These are phyloP conservation scores for Menura novaehollandiae DNA, from an alignment of 2,113 vertebrate genomes.

Conservation along the genomic window DNA sequence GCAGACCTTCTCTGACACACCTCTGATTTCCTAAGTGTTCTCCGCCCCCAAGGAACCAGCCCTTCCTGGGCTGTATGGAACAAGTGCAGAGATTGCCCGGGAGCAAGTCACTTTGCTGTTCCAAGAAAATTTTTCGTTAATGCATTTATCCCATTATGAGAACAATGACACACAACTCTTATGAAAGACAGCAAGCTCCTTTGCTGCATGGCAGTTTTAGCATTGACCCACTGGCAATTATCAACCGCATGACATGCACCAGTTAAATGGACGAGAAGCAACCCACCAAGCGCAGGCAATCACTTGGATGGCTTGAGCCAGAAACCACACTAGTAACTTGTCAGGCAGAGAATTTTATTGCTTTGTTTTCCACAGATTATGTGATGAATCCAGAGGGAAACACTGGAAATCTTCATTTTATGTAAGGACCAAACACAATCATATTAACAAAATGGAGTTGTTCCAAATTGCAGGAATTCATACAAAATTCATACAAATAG, in stretches of 20 bases:
- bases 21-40: not conserved
- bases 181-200: not conserved
- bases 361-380: not conserved
- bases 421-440: not conserved
- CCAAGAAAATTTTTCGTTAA: not conserved
- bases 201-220: not conserved
- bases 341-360: not conserved
- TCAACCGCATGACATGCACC: accelerated
- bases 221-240: not conserved
- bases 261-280: not conserved
- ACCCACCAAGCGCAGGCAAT: not conserved
- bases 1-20: not conserved
- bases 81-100: not conserved
- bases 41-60: not conserved
- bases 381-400: not conserved
- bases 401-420: not conserved
- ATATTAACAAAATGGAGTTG: not conserved
- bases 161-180: not conserved
- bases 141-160: not conserved
- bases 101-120: not conserved
- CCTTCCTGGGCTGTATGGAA: not conserved
- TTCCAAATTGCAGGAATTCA: not conserved
- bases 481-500: not conserved
- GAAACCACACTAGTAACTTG: not conserved
- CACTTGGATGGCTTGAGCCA: not conserved